phyloP scores from a whole-genome alignment of 1,140 invertebrate genomes.

The Heliconius nattereri region DNA sequence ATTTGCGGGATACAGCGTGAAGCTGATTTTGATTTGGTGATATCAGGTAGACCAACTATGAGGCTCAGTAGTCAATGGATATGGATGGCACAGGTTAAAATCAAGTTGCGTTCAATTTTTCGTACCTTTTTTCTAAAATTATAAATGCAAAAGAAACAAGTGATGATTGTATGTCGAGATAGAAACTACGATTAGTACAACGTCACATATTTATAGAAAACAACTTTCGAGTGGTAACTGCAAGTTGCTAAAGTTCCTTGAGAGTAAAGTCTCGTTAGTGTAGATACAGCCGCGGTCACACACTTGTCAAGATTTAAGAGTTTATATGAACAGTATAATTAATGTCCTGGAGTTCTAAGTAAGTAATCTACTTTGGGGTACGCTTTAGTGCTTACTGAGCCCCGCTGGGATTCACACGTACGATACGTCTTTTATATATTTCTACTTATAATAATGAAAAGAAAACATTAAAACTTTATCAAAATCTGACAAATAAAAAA shows the following conservation, averaged over 20 bases:
- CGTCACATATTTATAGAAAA: background rate
- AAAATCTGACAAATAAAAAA: background rate
- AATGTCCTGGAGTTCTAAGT: background rate
- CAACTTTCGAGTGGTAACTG: background rate
- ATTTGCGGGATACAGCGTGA: too few relatives aligned
- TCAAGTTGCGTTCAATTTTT: too few relatives aligned
- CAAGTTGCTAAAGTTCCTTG: background rate
- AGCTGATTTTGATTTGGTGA: background rate
- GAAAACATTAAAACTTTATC: background rate
- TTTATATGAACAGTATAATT: background rate
- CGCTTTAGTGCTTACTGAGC: background rate
- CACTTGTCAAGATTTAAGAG: background rate
- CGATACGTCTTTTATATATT: background rate
- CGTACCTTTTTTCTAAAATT: too few relatives aligned
- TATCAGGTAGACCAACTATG: background rate
- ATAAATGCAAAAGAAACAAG: too few relatives aligned
- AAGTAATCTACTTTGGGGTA: background rate
- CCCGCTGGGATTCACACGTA: background rate
- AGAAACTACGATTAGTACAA: background rate
- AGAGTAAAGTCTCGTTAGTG: background rate
- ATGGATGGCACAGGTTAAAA: too few relatives aligned
- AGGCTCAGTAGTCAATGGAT: too few relatives aligned
- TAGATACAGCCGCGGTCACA: background rate
- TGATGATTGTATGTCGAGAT: background rate
- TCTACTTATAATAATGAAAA: background rate